Evolutionary conservation across 2,888 invertebrate species (phyloP).

Genomic region (Sphaerophoria taeniata): DNA sequence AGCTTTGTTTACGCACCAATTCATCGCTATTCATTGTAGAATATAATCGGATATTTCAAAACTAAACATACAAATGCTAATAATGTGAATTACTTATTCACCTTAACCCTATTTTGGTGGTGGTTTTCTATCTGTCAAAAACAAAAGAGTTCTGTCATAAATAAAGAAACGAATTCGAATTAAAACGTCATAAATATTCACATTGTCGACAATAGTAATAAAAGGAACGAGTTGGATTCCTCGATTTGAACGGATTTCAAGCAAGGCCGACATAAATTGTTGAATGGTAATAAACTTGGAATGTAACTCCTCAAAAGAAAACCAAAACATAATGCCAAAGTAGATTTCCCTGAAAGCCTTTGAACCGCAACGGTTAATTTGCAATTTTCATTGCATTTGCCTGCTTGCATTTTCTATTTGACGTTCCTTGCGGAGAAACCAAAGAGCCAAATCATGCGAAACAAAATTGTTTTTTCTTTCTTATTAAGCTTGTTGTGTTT

Average conservation of each 20-base stretch:
- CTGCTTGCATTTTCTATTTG: slow-evolving; percentile 9
- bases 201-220: background rate
- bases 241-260: slow-evolving; percentile 23
- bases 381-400: slow-evolving; percentile 30
- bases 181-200: slow-evolving; percentile 22
- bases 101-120: slow-evolving; percentile 36
- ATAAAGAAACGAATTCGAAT: background rate
- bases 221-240: slow-evolving; percentile 4
- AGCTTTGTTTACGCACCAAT: slow-evolving; percentile 48
- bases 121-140: slow-evolving; percentile 33
- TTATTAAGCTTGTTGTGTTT: slow-evolving; percentile 18
- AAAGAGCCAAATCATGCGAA: slow-evolving; percentile 60
- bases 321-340: slow-evolving; percentile 26
- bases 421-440: slow-evolving; percentile 40
- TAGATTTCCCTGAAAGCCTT: slow-evolving; percentile 54
- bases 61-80: slow-evolving; percentile 12
- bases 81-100: slow-evolving; percentile 31
- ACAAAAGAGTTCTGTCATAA: slow-evolving; percentile 11
- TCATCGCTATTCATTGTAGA: slow-evolving; percentile 6
- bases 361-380: slow-evolving; percentile 65
- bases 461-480: slow-evolving; percentile 20
- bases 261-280: slow-evolving; percentile 50
- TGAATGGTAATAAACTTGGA: slow-evolving; percentile 50
- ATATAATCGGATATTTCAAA: slow-evolving; percentile 24
- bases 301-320: slow-evolving; percentile 25